A percentile compares a stretch with the other conserved stretches of the same genome.
Conservation (phyloP, 2,113 vertebrate species). For the Pogona vitticeps region DNA sequence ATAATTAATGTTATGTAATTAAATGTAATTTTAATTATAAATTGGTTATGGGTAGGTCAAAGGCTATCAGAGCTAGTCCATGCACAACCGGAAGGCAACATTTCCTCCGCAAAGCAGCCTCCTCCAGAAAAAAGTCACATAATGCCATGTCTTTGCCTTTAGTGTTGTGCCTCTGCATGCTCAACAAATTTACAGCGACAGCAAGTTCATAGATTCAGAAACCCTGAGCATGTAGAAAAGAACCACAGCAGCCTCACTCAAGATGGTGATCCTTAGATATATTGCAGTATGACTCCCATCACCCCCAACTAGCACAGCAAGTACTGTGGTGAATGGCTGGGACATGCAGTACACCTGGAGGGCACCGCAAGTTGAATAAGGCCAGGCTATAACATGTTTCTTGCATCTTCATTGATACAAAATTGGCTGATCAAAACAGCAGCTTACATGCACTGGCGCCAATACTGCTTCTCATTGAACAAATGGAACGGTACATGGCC, state of each 20-base stretch:
- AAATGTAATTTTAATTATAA: neutral
- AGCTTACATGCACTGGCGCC: neutral
- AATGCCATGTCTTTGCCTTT: neutral
- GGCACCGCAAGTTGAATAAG: too few species aligned
- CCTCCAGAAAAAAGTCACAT: neutral
- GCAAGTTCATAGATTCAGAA: too few species aligned
- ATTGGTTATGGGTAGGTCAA: neutral
- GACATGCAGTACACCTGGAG: too few species aligned
- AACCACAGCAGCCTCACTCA: too few species aligned
- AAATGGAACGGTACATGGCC: neutral
- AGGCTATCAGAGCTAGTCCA: neutral
- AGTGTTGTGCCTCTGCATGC: neutral
- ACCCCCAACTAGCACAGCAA: too few species aligned
- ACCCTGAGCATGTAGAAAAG: too few species aligned
- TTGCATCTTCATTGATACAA: neutral
- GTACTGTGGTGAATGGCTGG: too few species aligned
- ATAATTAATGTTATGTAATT: too few species aligned
- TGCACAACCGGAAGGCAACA: neutral
- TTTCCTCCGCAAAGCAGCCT: neutral
- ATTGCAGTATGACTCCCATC: too few species aligned
- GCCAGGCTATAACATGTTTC: neutral
- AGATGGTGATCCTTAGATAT: too few species aligned
- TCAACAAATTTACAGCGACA: neutral
- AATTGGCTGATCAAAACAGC: neutral
- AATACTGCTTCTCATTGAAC: neutral